These are phyloP conservation scores for Dyspetes luteomarginatus DNA, from an alignment of 2,888 invertebrate species.

Conservation along the genomic window DNA sequence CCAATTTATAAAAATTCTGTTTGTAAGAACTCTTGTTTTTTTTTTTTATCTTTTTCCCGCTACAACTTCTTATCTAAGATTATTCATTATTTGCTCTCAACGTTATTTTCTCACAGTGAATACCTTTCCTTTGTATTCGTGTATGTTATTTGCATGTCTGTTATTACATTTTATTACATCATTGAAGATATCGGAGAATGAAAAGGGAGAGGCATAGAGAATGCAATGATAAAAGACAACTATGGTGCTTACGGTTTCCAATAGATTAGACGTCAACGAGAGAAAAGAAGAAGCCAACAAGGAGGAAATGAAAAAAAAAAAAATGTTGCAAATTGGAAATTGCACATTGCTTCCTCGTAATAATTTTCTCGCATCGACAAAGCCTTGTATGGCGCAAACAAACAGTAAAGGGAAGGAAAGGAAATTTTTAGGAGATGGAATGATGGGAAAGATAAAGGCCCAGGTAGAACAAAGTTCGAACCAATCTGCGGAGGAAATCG, in stretches of 20 bases:
- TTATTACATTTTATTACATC: constrained; percentile 38
- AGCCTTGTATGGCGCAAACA: not conserved
- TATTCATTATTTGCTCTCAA: constrained; percentile 24
- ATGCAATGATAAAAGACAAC: constrained; percentile 36
- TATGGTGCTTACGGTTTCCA: constrained; percentile 39
- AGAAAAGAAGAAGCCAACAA: constrained; percentile 33
- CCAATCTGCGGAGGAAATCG: constrained; percentile 49
- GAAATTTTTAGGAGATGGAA: not conserved
- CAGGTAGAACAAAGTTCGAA: constrained; percentile 39
- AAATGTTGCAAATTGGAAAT: constrained; percentile 11
- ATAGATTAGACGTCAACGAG: constrained; percentile 29
- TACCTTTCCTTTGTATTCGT: constrained; percentile 20
- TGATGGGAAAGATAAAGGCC: constrained; percentile 26
- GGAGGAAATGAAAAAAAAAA: constrained; percentile 18
- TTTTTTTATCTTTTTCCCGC: not conserved
- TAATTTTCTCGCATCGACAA: not conserved
- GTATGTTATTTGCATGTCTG: constrained; percentile 8
- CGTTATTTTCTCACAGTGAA: constrained; percentile 1
- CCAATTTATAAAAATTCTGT: constrained; percentile 41
- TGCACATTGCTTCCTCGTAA: too few relatives aligned
- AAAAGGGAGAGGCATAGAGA: not conserved
- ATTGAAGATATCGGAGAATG: not conserved
- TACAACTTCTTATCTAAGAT: not conserved
- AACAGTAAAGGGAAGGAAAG: not conserved
- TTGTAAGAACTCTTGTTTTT: constrained; percentile 9